phyloP scores from a whole-genome alignment of 2,113 vertebrate genomes.

The Phoenicopterus ruber region DNA sequence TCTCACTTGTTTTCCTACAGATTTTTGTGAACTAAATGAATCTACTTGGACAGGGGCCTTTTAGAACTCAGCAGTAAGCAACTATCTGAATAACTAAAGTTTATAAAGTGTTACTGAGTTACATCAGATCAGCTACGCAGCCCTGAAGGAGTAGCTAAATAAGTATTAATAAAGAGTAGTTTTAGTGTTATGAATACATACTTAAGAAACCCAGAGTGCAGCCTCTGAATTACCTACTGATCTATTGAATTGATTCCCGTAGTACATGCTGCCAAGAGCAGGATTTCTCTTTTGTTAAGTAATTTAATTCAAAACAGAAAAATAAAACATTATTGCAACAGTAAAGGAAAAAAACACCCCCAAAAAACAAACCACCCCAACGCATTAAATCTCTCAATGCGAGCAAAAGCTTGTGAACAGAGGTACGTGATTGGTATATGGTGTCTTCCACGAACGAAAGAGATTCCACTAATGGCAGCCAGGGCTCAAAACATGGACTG shows the following conservation, averaged over 20 bases:
- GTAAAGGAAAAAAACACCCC: not conserved
- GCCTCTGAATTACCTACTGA: not conserved
- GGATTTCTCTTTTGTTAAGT: not conserved
- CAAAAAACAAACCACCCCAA: no score
- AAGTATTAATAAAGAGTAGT: not conserved
- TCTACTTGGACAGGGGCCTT: not conserved
- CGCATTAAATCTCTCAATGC: not conserved
- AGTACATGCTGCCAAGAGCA: not conserved
- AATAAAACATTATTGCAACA: not conserved
- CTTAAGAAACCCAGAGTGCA: not conserved
- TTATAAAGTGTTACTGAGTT: not conserved
- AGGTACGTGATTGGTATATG: not conserved
- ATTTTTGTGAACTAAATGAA: not conserved
- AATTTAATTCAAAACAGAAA: not conserved
- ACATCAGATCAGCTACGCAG: not conserved
- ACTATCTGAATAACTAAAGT: not conserved
- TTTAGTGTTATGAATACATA: not conserved
- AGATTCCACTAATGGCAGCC: not conserved
- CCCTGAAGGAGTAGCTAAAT: not conserved
- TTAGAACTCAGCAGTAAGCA: not conserved
- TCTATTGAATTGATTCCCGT: not conserved
- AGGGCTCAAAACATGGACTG: not conserved
- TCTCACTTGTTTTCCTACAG: not conserved
- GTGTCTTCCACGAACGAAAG: not conserved
- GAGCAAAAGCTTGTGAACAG: not conserved